Conservation (phyloP, 2,888 invertebrate genomes). For the Drosophila subsilvestris region DNA sequence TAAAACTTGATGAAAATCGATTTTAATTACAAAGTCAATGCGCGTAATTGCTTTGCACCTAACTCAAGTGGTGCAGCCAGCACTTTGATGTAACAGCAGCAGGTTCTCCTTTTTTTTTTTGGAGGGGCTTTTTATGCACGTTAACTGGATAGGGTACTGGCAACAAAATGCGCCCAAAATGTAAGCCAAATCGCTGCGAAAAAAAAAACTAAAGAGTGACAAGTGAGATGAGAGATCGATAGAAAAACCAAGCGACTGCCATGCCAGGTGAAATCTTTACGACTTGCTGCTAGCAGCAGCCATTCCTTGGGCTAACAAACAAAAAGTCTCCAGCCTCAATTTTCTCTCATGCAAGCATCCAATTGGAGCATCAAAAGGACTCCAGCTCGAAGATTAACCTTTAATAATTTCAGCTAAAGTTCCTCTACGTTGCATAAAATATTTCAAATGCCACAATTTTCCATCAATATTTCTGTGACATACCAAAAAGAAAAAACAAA, state of each 20-base stretch:
- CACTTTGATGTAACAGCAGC: conserved; percentile 56
- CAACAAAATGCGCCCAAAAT: too few relatives aligned
- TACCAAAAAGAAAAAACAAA: too few relatives aligned
- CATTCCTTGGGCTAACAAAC: too few relatives aligned
- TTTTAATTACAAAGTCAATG: conserved; percentile 78
- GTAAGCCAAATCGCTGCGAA: too few relatives aligned
- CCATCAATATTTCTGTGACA: background rate
- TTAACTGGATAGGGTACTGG: background rate
- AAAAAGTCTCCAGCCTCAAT: background rate
- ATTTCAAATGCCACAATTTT: too few relatives aligned
- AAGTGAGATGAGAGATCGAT: too few relatives aligned
- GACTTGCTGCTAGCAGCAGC: too few relatives aligned
- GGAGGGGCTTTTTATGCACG: conserved; percentile 1
- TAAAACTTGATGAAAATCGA: conserved; percentile 74
- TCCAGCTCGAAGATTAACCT: background rate
- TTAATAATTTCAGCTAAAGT: background rate
- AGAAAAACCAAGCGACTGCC: too few relatives aligned
- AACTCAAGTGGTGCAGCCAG: conserved; percentile 60
- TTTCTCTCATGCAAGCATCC: background rate
- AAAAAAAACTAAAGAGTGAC: too few relatives aligned
- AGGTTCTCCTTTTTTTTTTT: conserved; percentile 9
- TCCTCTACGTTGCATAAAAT: too few relatives aligned
- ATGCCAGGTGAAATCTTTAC: too few relatives aligned
- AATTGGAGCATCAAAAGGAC: background rate
- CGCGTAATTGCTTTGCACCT: conserved; percentile 77